Evolutionary conservation across 2,888 invertebrate genomes (phyloP), one percentile per base, ranked within the genome.

Genomic region (Amitus sp.): DNA sequence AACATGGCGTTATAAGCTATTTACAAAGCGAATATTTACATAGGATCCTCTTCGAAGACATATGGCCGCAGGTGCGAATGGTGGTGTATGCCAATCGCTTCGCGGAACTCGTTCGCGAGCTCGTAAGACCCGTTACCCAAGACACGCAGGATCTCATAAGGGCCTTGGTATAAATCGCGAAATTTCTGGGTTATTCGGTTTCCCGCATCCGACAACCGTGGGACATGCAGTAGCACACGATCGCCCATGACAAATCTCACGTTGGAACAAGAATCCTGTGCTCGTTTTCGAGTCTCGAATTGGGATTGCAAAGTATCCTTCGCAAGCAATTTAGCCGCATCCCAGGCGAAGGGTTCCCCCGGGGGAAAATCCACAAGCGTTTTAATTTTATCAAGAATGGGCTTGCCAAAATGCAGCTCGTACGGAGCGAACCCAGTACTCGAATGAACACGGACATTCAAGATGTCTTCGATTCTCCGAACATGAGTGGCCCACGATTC

Each of bases 391-490:
- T 13, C 13, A 13, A 13, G 13, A 12, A 18, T 7, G 4, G 23
- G 23, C 3, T 1, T 2, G 19, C 47, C 51, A 20, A 23, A 54
- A 19, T 54, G 47, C 5, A 54, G 1, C 13, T 47, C 42, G 1
- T 13, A 10, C 2, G 54, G 47, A 5, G 13, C 20, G 9, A 1
- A 47, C 1, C 33, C 42, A 0, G 42, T 47, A 7, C 28, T 7
- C n/a, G 17, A 46, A 13, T 57, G 51, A 4, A 40, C 40, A 2
- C 33, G 15, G 0, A 47, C 30, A 40, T 54, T 54, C 1, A 54
- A n/a, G 1, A 47, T 2, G 1, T 39, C 15, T 30, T 54, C 42
- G 10, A 54, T 40, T 2, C n/a, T 37, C 19, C 7, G 9, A 1
- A 49, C 12, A 12, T 49, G 12, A 7, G 33, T 9, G 0, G 18